Conservation (phyloP, 2,113 vertebrate species). For the Vicugna pacos region DNA sequence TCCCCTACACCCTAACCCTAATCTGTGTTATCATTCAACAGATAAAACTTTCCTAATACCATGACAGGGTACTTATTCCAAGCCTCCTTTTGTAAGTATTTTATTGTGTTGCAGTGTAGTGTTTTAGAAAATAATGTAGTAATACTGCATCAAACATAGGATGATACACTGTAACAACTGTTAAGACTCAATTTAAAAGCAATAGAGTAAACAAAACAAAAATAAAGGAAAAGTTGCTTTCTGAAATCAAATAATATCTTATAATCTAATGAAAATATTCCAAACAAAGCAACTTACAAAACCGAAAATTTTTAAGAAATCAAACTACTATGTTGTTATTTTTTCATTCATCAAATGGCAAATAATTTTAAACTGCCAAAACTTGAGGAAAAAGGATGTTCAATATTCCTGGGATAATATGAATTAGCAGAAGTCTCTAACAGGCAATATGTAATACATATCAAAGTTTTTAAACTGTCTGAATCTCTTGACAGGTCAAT, state of each 20-base stretch:
- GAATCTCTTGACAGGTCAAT: background rate
- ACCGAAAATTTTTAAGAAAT: background rate
- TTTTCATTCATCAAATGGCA: conserved; percentile 34
- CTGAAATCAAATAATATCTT: conserved; percentile 32
- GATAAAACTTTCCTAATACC: background rate
- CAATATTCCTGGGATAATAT: background rate
- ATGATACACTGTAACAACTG: conserved; percentile 1
- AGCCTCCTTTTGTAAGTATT: background rate
- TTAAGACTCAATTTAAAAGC: conserved; percentile 25
- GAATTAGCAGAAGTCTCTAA: background rate
- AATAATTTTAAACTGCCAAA: conserved; percentile 52
- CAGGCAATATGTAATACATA: background rate
- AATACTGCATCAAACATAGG: background rate
- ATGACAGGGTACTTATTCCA: background rate
- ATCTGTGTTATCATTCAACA: background rate
- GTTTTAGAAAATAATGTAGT: conserved; percentile 49
- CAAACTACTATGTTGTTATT: background rate
- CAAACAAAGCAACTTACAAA: background rate
- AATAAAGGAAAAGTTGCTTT: conserved; percentile 1
- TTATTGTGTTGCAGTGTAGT: background rate
- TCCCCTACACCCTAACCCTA: background rate
- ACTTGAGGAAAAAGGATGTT: background rate
- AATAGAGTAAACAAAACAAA: conserved; percentile 50
- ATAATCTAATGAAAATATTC: conserved; percentile 13
- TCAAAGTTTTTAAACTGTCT: conserved; percentile 16